Percentiles rank a stretch among this genome's conserved stretches.
phyloP scores from a whole-genome alignment of 2,113 vertebrate genomes.

The Sphaerodactylus townsendi region DNA sequence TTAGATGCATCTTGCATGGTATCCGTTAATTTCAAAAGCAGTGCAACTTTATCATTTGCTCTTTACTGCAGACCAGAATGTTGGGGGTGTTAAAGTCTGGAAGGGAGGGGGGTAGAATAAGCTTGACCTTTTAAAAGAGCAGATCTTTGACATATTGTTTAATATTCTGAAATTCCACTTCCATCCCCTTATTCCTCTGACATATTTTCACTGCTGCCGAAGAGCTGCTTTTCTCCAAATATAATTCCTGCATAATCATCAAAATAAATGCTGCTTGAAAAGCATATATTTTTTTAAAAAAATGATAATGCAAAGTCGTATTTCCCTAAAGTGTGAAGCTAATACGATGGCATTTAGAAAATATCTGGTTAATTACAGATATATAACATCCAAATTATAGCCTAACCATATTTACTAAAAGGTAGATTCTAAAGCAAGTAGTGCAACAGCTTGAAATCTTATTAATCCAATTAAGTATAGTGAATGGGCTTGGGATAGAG shows the following conservation, averaged over 20 bases:
- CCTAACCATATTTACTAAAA: background rate
- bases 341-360: background rate
- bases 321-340: background rate
- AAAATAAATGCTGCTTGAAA: constrained; percentile 11
- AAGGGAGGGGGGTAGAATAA: background rate
- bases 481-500: background rate
- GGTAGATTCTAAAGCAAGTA: background rate
- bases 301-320: background rate
- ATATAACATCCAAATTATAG: background rate
- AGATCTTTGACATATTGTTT: constrained; percentile 17
- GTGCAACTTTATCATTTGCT: background rate
- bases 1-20: background rate
- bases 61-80: background rate
- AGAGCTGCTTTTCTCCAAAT: background rate
- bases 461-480: background rate
- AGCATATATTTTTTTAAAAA: background rate
- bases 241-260: background rate
- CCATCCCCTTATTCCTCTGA: constrained; percentile 6
- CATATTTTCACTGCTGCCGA: background rate
- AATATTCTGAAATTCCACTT: constrained; percentile 2
- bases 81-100: background rate
- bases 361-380: background rate
- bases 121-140: constrained; percentile 24
- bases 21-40: background rate
- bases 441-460: background rate